Evolutionary conservation across 2,888 invertebrate genomes (phyloP).

Genomic region (Chrysotoxum bicinctum): DNA sequence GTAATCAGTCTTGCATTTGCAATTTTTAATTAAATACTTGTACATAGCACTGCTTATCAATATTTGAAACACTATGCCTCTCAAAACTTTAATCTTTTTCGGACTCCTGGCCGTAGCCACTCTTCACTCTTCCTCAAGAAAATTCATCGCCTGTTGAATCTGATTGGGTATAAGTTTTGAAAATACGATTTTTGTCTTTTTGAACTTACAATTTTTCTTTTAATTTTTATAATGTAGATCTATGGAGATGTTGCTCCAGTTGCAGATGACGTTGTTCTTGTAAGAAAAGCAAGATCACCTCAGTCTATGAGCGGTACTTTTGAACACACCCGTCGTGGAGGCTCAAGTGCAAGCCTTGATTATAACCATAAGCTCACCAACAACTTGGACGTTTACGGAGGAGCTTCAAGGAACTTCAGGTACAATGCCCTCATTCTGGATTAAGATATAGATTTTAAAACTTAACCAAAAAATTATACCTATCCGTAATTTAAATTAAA

Average conservation of each 20-base stretch:
- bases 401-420: conserved; percentile 34
- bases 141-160: background rate
- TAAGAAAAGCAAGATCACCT: conserved; percentile 19
- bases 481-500: background rate
- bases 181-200: background rate
- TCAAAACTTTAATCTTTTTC: conserved; percentile 31
- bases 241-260: background rate
- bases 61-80: conserved; percentile 8
- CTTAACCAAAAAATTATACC: background rate
- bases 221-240: background rate
- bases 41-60: no score
- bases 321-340: background rate
- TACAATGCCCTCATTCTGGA: conserved; percentile 38
- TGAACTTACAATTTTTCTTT: no score
- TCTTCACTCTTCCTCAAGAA: conserved; percentile 24
- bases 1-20: background rate
- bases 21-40: no score
- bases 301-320: conserved; percentile 3
- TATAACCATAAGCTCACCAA: conserved; percentile 28
- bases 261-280: conserved; percentile 7
- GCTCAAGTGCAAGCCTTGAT: conserved; percentile 12
- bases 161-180: conserved; percentile 1
- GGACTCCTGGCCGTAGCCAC: conserved; percentile 40
- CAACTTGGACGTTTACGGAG: conserved; percentile 27
- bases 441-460: conserved; percentile 40